Conservation (phyloP, 2,797 vertebrate species). For the Acrocephalus scirpaceus region DNA sequence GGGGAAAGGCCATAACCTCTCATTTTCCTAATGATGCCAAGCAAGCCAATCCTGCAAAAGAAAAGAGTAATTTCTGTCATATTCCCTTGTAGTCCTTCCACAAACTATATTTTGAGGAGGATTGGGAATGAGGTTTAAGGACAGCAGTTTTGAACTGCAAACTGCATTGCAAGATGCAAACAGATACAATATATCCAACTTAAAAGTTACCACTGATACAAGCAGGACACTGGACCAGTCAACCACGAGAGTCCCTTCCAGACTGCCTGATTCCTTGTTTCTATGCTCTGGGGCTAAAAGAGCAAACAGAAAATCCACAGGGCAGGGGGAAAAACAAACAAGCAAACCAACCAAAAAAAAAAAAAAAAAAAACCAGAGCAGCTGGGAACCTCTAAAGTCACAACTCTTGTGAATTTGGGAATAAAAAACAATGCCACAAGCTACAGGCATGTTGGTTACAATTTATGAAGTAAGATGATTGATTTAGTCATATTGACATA, state of each 20-base stretch:
- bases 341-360: background rate
- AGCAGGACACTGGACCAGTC: background rate
- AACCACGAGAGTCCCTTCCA: background rate
- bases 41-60: background rate
- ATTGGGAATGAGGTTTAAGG: background rate
- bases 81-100: background rate
- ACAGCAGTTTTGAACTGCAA: background rate
- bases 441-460: background rate
- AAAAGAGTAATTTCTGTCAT: background rate
- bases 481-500: background rate
- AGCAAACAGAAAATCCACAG: background rate
- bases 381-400: background rate
- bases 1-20: background rate
- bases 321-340: too few relatives aligned
- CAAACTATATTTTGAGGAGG: background rate
- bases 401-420: background rate
- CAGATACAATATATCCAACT: background rate
- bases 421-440: background rate
- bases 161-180: background rate
- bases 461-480: background rate
- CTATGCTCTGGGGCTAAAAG: background rate
- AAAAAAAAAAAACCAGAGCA: background rate
- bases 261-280: background rate
- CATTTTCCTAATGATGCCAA: background rate
- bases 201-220: accelerated